Evolutionary conservation across 2,113 vertebrate genomes (phyloP), one percentile per base, ranked within the genome.

Genomic region (Sinocyclocheilus grahami): DNA sequence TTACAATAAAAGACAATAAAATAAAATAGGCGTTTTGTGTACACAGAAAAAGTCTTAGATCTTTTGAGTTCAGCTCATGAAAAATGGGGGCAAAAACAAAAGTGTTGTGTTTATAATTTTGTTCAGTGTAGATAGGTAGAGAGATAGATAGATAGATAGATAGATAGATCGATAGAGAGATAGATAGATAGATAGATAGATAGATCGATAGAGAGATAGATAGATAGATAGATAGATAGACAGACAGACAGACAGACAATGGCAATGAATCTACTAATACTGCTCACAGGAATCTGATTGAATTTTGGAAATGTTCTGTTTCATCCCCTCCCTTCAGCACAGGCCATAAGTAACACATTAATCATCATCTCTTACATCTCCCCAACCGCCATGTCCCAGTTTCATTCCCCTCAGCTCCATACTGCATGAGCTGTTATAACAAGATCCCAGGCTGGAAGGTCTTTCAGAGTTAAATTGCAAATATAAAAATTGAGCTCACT

Each of bases 381-480:
- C 42, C 62, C 16, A 20, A 48, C 62, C 42, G 20, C 62, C 8
- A 48, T 48, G 79, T 82, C 79, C 62, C 39, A 82, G 79, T 82
- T 67, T 82, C 62, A 67, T 82, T 82, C 42, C 60, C 79, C 12
- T 82, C 39, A 1, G 62, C 42, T 67, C 42, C n/a, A 82, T 83
- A 69, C 81, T 83, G 65, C 81, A 55, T 83, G 46, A 83, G 63
- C 12, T 83, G 46, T 27, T 71, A 71, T 71, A 53, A 83, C 46
- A 71, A 83, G 27, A 72, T 83, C 46, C 11, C 46, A 55, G 65
- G 27, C 81, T 82, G 24, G 42, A 82, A 20, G 42, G 14, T 51
- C 8, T 82, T 83, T 72, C 27, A 6, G 65, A n/a, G 42, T 37
- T 72, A 69, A 22, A 72, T 55, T 72, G 81, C 65, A 83, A 71